Evolutionary conservation across 2,797 vertebrate species (phyloP).

Genomic region (Gila robusta): DNA sequence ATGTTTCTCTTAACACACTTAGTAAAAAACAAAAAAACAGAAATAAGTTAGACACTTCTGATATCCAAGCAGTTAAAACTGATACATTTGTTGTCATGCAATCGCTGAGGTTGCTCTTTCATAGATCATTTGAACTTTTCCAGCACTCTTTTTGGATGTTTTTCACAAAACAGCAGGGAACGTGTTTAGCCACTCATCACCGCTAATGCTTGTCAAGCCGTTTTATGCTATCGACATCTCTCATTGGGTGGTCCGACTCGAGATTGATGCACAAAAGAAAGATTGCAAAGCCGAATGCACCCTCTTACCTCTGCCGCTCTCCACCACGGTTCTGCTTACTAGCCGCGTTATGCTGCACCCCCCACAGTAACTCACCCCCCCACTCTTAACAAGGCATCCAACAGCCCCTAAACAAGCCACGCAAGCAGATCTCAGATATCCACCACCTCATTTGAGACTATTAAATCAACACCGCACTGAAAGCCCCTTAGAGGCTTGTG

Average conservation of each 20-base stretch:
- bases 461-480: constrained; percentile 60
- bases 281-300: constrained; percentile 45
- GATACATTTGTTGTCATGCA: not conserved
- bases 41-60: not conserved
- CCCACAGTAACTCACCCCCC: not conserved
- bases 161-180: constrained; percentile 39
- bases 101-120: constrained; percentile 2
- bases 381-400: constrained; percentile 33
- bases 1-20: not conserved
- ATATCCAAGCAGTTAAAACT: not conserved
- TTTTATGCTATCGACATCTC: constrained; percentile 32
- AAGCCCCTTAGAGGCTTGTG: constrained; percentile 48
- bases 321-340: constrained; percentile 20
- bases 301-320: constrained; percentile 7
- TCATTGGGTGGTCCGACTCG: constrained; percentile 45
- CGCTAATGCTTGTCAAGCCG: constrained; percentile 54
- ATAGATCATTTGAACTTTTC: constrained; percentile 36
- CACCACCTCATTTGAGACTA: constrained; percentile 58
- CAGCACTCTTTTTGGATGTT: constrained; percentile 23
- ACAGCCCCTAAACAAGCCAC: constrained; percentile 25
- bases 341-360: not conserved
- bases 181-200: constrained; percentile 38
- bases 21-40: no score
- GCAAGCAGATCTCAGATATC: constrained; percentile 49
- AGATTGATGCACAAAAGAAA: constrained; percentile 55